A percentile compares a stretch with the other conserved stretches of the same genome.
phyloP scores from a whole-genome alignment of 2,888 invertebrate species.

The Euphydryas editha region DNA sequence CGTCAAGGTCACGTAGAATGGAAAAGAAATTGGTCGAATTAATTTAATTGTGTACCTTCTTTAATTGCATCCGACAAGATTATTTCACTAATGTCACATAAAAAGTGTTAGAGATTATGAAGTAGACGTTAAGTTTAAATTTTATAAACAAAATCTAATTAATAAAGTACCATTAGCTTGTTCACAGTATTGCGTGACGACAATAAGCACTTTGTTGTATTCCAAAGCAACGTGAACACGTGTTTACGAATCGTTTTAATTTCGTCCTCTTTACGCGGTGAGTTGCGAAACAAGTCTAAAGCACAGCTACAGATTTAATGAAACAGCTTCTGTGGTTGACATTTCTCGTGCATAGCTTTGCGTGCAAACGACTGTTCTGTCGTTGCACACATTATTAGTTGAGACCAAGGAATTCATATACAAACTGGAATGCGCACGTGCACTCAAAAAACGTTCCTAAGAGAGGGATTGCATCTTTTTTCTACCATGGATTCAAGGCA shows the following conservation, averaged over 20 bases:
- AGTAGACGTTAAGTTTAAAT: neutral
- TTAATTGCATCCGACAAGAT: too few species aligned
- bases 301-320: neutral
- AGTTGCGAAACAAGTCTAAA: neutral
- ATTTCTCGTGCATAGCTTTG: slow-evolving; percentile 8
- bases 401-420: too few species aligned
- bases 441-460: too few species aligned
- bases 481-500: too few species aligned
- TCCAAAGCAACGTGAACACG: slow-evolving; percentile 1
- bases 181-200: slow-evolving; percentile 10
- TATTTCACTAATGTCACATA: too few species aligned
- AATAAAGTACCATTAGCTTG: slow-evolving; percentile 1
- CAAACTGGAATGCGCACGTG: too few species aligned
- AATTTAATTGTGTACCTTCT: too few species aligned
- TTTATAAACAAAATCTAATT: neutral
- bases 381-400: neutral
- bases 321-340: slow-evolving; percentile 16
- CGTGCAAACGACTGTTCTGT: neutral
- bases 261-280: neutral
- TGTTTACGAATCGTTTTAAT: slow-evolving; percentile 11
- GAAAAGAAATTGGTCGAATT: too few species aligned
- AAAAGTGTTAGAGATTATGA: neutral
- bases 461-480: too few species aligned
- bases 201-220: slow-evolving; percentile 7
- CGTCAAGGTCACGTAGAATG: too few species aligned